phyloP scores from a whole-genome alignment of 2,113 vertebrate genomes.

The Neodon shergylaensis region DNA sequence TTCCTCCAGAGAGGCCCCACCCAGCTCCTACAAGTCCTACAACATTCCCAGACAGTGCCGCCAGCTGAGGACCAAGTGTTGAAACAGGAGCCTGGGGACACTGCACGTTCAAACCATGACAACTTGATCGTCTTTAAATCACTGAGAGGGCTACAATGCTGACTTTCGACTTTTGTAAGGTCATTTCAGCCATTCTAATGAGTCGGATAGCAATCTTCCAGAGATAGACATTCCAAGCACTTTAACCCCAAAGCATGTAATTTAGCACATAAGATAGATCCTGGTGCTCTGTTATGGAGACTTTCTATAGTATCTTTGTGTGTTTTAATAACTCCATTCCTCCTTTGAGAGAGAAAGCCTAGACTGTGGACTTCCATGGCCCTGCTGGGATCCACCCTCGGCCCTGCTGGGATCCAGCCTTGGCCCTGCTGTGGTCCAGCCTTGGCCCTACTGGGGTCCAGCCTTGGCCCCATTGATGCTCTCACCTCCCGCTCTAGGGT shows the following conservation, averaged over 20 bases:
- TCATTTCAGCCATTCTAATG: background rate
- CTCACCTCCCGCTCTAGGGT: slow-evolving; percentile 90
- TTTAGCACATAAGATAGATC: background rate
- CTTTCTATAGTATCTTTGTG: background rate
- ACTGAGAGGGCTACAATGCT: background rate
- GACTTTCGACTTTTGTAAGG: background rate
- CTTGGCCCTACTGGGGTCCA: background rate
- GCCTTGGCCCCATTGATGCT: accelerated
- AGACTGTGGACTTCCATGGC: background rate
- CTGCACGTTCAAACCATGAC: background rate
- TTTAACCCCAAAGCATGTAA: background rate
- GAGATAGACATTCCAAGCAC: background rate
- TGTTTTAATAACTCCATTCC: background rate
- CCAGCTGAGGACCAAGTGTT: background rate
- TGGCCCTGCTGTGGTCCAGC: background rate
- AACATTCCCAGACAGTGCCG: too few species aligned
- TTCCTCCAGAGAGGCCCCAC: background rate
- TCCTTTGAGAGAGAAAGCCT: background rate
- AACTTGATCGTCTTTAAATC: background rate
- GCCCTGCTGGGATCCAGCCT: background rate
- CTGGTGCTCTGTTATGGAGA: background rate
- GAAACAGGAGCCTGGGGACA: background rate
- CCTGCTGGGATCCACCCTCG: background rate
- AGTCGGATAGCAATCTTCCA: background rate
- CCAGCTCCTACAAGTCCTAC: too few species aligned